Evolutionary conservation across 2,113 vertebrate genomes (phyloP).

Genomic region (Bujurquina vittata): DNA sequence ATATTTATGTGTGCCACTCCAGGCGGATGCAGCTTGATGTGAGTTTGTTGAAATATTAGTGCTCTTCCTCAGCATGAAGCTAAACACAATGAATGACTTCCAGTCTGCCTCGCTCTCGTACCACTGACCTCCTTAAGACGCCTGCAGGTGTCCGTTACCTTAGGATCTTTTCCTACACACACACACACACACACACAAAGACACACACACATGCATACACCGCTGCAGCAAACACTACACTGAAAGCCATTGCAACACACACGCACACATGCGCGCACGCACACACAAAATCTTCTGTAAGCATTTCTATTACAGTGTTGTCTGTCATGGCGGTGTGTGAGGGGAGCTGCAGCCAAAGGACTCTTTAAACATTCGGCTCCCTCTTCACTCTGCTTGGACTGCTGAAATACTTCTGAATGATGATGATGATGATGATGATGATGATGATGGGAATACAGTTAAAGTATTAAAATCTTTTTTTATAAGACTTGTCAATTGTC

Average conservation of each 20-base stretch:
- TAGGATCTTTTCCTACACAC: slow-evolving; percentile 45
- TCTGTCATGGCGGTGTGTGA: slow-evolving; percentile 51
- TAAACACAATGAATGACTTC: slow-evolving; percentile 76
- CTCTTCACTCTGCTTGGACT: slow-evolving; percentile 48
- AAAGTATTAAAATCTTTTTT: slow-evolving; percentile 78
- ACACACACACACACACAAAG: slow-evolving; percentile 14
- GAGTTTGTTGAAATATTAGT: slow-evolving; percentile 59
- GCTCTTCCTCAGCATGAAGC: slow-evolving; percentile 77
- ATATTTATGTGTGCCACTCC: slow-evolving; percentile 76
- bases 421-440: slow-evolving; percentile 55
- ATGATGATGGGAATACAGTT: slow-evolving; percentile 54
- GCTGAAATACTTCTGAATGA: slow-evolving; percentile 70
- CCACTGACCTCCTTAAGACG: slow-evolving; percentile 76
- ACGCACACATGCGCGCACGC: slow-evolving; percentile 9
- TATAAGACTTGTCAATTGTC: slow-evolving; percentile 55
- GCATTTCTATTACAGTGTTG: slow-evolving; percentile 63
- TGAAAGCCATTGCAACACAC: slow-evolving; percentile 9
- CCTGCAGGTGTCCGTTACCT: slow-evolving; percentile 62
- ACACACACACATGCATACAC: slow-evolving; percentile 18
- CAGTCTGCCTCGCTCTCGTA: slow-evolving; percentile 77
- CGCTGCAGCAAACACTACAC: slow-evolving; percentile 9
- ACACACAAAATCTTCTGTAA: slow-evolving; percentile 58
- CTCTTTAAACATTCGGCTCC: slow-evolving; percentile 68
- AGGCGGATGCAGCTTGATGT: slow-evolving; percentile 58
- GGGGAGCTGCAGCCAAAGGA: slow-evolving; percentile 78